A percentile compares a stretch with the other conserved stretches of the same genome.
These are phyloP conservation scores for Papilio dardanus DNA, from an alignment of 1,140 invertebrate genomes.

Conservation along the genomic window DNA sequence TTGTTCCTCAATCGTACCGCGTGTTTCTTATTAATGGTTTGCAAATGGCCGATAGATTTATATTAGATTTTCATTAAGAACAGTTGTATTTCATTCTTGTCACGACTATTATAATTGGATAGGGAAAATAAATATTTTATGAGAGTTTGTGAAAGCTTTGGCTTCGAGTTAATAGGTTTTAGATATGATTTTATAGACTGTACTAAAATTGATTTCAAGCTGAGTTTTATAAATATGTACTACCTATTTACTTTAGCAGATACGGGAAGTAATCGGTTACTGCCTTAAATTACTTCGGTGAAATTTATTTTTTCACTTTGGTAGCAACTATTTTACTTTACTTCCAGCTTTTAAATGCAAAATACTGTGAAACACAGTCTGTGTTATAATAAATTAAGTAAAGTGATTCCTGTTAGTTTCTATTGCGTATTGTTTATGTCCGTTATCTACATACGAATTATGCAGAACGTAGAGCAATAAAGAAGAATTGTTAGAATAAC, in stretches of 20 bases:
- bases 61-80: conserved; percentile 26
- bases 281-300: not conserved
- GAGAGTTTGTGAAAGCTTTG: conserved; percentile 14
- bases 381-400: too few species aligned
- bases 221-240: too few species aligned
- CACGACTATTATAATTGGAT: conserved; percentile 27
- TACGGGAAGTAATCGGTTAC: too few species aligned
- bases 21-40: conserved; percentile 54
- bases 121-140: conserved; percentile 36
- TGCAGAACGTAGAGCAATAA: conserved; percentile 1
- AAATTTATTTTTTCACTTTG: too few species aligned
- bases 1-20: conserved; percentile 50
- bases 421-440: conserved; percentile 1
- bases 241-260: not conserved
- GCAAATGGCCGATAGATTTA: conserved; percentile 35
- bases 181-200: conserved; percentile 20
- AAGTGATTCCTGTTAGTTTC: not conserved
- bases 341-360: too few species aligned
- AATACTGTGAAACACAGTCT: too few species aligned
- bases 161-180: not conserved
- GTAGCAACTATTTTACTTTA: too few species aligned
- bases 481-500: not conserved
- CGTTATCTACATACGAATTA: conserved; percentile 4
- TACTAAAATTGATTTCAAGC: conserved; percentile 2
- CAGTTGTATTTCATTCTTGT: conserved; percentile 11